A percentile compares a stretch with the other conserved stretches of the same genome.
Evolutionary conservation across 2,113 vertebrate species (phyloP).

Genomic region (Catharus fuscescens): DNA sequence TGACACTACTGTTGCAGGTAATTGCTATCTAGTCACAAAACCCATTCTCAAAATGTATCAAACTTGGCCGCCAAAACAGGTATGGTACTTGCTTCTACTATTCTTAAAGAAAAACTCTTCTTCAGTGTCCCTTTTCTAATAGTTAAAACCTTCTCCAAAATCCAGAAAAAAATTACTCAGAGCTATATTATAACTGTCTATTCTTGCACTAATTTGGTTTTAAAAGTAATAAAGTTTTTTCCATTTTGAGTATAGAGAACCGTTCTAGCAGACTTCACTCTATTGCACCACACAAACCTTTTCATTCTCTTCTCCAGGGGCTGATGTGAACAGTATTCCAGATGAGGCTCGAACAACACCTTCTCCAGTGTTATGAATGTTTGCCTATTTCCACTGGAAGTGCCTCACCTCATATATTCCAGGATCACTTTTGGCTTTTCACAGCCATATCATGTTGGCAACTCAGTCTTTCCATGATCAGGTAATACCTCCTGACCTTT

Average conservation of each 20-base stretch:
- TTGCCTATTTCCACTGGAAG: conserved; percentile 28
- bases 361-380: neutral
- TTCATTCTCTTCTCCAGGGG: neutral
- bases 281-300: neutral
- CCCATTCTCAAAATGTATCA: neutral
- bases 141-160: neutral
- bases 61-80: neutral
- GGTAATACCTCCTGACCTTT: neutral
- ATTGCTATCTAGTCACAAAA: neutral
- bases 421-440: conserved; percentile 8
- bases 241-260: neutral
- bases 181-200: neutral
- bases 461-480: neutral
- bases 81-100: neutral
- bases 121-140: neutral
- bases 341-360: neutral
- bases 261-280: neutral
- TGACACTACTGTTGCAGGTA: neutral
- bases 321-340: conserved; percentile 33
- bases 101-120: neutral
- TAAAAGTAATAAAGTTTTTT: neutral
- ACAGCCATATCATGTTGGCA: neutral
- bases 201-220: neutral
- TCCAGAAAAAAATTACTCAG: neutral
- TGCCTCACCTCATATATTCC: neutral